Evolutionary conservation across 2,797 vertebrate species (phyloP).

Genomic region (Chaunax sp.): DNA sequence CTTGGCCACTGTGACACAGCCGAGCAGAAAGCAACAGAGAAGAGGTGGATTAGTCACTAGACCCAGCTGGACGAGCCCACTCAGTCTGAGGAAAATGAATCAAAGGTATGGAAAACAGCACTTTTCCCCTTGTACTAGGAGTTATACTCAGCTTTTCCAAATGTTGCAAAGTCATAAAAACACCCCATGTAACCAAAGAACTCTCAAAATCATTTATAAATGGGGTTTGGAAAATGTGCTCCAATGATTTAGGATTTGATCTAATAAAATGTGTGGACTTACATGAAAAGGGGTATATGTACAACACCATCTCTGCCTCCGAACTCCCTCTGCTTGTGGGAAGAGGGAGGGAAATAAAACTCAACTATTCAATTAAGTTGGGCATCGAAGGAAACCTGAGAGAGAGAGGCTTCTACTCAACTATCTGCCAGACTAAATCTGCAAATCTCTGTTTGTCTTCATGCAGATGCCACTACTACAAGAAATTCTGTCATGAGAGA

Average conservation of each 20-base stretch:
- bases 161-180: constrained; percentile 33
- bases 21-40: constrained; percentile 39
- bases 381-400: too few relatives aligned
- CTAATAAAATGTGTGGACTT: not conserved
- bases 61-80: constrained; percentile 50
- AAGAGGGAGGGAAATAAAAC: too few relatives aligned
- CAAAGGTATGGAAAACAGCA: constrained; percentile 49
- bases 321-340: too few relatives aligned
- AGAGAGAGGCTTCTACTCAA: too few relatives aligned
- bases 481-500: too few relatives aligned
- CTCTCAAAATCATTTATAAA: constrained; percentile 26
- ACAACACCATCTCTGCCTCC: too few relatives aligned
- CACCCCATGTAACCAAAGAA: not conserved
- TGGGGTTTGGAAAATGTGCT: constrained; percentile 6
- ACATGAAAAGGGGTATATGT: too few relatives aligned
- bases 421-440: too few relatives aligned
- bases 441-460: too few relatives aligned
- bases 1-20: constrained; percentile 44
- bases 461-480: too few relatives aligned
- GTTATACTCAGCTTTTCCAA: constrained; percentile 55
- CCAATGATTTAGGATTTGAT: not conserved
- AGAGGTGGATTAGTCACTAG: constrained; percentile 58
- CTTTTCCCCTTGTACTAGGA: not conserved
- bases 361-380: too few relatives aligned
- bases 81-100: constrained; percentile 44